Evolutionary conservation across 2,797 vertebrate genomes (phyloP).

Genomic region (Coendou prehensilis): DNA sequence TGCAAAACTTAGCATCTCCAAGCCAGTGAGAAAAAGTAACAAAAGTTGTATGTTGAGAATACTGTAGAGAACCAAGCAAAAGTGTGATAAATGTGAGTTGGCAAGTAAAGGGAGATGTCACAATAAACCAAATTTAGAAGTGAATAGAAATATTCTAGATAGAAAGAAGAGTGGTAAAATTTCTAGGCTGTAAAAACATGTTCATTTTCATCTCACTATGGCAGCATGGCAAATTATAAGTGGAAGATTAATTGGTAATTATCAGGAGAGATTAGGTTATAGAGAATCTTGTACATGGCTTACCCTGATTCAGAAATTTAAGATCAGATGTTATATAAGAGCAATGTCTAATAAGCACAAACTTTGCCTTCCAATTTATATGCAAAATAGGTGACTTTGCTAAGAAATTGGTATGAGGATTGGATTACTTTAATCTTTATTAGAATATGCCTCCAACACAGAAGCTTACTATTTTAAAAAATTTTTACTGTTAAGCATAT

Average conservation of each 20-base stretch:
- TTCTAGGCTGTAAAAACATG: background rate
- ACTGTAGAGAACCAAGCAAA: background rate
- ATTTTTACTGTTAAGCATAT: too few species aligned
- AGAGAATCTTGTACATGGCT: background rate
- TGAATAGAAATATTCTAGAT: background rate
- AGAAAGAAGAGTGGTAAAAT: background rate
- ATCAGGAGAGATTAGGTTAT: background rate
- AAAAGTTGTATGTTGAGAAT: background rate
- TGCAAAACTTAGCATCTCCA: background rate
- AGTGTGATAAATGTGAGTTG: background rate
- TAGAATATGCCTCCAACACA: background rate
- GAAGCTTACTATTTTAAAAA: background rate
- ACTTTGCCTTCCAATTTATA: conserved; percentile 13
- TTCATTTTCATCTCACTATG: background rate
- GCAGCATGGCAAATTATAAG: background rate
- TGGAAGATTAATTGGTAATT: conserved; percentile 19
- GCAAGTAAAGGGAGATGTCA: background rate
- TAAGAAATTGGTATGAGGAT: background rate
- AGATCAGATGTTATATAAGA: conserved; percentile 2
- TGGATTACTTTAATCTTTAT: background rate
- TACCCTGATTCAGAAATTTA: background rate
- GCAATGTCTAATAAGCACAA: background rate
- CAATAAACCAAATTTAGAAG: background rate
- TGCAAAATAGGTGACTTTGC: background rate
- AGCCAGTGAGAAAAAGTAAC: background rate